Conservation (phyloP, 1,140 invertebrate species). For the Penaeus chinensis region DNA sequence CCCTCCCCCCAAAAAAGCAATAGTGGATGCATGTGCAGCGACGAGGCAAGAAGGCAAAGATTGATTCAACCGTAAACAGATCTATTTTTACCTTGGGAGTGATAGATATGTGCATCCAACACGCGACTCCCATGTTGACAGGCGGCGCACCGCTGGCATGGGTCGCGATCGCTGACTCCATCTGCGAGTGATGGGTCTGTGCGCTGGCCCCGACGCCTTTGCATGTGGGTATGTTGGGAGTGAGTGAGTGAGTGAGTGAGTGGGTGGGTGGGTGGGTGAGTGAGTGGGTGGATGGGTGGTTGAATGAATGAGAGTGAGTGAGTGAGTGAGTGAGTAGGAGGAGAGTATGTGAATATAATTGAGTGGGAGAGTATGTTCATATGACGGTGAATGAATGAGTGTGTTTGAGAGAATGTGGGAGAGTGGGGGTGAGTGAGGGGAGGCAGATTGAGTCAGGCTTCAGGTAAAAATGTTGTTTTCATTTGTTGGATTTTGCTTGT, state of each 20-base stretch:
- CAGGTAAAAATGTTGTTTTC: too few species aligned
- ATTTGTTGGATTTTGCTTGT: too few species aligned
- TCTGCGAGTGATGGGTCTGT: background rate
- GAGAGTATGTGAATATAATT: background rate
- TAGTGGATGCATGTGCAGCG: too few species aligned
- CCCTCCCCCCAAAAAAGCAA: too few species aligned
- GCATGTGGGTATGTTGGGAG: background rate
- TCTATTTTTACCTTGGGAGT: too few species aligned
- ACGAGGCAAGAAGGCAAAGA: too few species aligned
- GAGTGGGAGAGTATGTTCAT: background rate
- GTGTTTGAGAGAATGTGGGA: background rate
- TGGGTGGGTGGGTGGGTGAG: background rate
- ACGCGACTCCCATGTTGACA: too few species aligned
- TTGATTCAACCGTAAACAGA: too few species aligned
- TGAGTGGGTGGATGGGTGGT: background rate
- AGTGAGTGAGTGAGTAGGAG: background rate
- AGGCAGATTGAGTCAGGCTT: background rate
- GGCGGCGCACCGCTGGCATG: too few species aligned
- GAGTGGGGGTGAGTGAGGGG: background rate
- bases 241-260: background rate
- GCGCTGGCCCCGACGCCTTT: too few species aligned
- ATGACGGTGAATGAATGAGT: background rate
- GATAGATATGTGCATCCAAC: too few species aligned
- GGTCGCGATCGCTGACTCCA: background rate
- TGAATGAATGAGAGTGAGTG: slow-evolving; percentile 18